Conservation (phyloP, 2,888 invertebrate species). For the Pristionchus japonicus region DNA sequence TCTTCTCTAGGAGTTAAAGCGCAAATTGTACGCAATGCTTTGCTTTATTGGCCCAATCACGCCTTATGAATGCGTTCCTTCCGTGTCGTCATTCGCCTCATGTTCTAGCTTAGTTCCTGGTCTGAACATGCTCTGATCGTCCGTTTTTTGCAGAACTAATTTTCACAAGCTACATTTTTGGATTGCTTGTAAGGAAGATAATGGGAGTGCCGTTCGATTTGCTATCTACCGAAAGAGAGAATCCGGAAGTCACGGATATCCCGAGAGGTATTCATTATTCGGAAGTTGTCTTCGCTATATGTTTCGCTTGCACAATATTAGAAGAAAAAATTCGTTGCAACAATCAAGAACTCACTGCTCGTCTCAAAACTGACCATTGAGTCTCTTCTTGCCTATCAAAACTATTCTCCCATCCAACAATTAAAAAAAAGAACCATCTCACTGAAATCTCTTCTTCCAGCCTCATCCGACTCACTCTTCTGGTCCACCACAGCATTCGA, state of each 20-base stretch:
- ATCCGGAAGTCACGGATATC: neutral
- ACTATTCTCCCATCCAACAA: neutral
- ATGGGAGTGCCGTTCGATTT: slow-evolving; percentile 1
- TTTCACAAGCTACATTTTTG: neutral
- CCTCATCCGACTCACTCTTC: neutral
- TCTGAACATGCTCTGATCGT: too few species aligned
- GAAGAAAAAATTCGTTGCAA: neutral
- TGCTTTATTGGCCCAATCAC: neutral
- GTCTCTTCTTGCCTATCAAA: neutral
- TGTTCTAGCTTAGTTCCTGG: too few species aligned
- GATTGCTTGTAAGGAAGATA: neutral
- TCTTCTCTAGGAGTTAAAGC: neutral
- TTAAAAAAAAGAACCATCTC: neutral
- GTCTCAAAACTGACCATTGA: too few species aligned
- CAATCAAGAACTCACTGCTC: too few species aligned
- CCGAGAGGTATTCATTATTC: neutral
- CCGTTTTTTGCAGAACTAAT: too few species aligned
- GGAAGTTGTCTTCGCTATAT: neutral
- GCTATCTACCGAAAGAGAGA: neutral
- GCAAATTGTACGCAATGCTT: neutral
- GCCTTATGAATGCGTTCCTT: neutral
- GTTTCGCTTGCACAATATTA: neutral
- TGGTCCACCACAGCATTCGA: slow-evolving; percentile 5
- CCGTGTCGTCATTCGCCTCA: neutral
- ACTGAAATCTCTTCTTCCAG: neutral